Evolutionary conservation across 2,888 invertebrate species (phyloP).

Genomic region (Rotaria socialis): DNA sequence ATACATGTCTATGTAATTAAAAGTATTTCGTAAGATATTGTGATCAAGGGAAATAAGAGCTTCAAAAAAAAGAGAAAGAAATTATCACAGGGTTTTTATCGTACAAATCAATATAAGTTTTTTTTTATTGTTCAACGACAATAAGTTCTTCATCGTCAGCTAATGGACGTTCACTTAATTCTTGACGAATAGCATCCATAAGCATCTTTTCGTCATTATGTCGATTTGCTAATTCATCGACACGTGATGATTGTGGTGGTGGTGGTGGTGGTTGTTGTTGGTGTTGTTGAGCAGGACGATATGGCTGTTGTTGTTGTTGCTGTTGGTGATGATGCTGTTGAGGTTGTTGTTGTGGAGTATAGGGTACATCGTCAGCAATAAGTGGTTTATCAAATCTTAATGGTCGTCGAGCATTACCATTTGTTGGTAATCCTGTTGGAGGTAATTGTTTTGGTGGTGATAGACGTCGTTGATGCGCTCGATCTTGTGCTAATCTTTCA

Average conservation of each 20-base stretch:
- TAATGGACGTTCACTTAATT: conserved; percentile 25
- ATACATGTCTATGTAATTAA: background rate
- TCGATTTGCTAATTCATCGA: background rate
- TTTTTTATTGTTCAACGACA: conserved; percentile 23
- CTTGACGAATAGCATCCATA: conserved; percentile 28
- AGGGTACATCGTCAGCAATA: background rate
- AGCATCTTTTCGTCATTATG: conserved; percentile 31
- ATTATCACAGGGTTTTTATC: background rate
- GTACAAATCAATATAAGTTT: background rate
- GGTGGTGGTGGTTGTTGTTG: background rate
- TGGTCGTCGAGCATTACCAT: background rate
- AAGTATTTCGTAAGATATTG: background rate
- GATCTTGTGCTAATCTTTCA: conserved; percentile 17
- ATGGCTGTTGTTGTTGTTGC: background rate
- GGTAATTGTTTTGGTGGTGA: background rate
- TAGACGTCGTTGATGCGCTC: conserved; percentile 14
- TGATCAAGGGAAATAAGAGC: background rate
- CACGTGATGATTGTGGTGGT: background rate
- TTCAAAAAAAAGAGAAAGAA: background rate
- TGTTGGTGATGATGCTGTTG: too few species aligned
- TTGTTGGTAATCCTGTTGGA: background rate
- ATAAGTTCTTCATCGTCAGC: conserved; percentile 16
- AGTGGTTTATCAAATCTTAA: conserved; percentile 25
- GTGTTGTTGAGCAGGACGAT: background rate
- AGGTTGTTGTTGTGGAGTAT: background rate